A percentile compares a stretch with the other conserved stretches of the same genome.
phyloP scores from a whole-genome alignment of 2,888 invertebrate species.

The Iphiclides podalirius region DNA sequence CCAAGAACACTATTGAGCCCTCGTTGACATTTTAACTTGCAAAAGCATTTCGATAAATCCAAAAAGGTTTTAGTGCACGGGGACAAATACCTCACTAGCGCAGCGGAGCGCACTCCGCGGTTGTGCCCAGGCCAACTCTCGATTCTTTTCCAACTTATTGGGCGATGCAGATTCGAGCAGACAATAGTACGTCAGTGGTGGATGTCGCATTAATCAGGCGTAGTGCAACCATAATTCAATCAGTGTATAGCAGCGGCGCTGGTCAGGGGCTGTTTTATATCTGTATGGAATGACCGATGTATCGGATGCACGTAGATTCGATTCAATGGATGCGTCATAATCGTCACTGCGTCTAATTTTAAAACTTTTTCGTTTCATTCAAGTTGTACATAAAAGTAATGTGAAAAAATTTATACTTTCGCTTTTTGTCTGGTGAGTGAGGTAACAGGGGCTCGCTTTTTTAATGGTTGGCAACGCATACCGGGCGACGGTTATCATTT shows the following conservation, averaged over 20 bases:
- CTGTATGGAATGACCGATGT: slow-evolving; percentile 59
- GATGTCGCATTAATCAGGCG: slow-evolving; percentile 78
- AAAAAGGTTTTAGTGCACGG: slow-evolving; percentile 18
- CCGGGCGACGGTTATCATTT: no score
- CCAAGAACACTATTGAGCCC: not conserved
- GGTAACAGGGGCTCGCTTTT: no score
- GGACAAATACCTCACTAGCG: slow-evolving; percentile 41
- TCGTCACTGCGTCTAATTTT: no score
- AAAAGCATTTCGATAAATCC: not conserved
- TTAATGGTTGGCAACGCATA: no score
- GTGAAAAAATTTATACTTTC: no score
- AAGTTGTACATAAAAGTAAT: no score
- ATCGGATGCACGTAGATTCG: slow-evolving; percentile 35
- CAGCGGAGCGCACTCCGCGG: slow-evolving; percentile 39
- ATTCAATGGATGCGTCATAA: slow-evolving; percentile 41
- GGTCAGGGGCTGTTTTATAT: slow-evolving; percentile 59
- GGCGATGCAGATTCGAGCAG: slow-evolving; percentile 70
- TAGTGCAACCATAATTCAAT: slow-evolving; percentile 77
- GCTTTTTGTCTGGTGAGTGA: no score
- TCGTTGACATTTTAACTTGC: not conserved
- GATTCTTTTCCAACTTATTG: slow-evolving; percentile 52
- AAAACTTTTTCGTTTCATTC: no score
- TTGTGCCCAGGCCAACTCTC: not conserved
- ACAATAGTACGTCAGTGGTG: slow-evolving; percentile 74
- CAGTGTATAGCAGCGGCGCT: slow-evolving; percentile 47